Base-by-base conservation (phyloP, 2,113 vertebrate genomes). In the Carassius gibelio region DNA sequence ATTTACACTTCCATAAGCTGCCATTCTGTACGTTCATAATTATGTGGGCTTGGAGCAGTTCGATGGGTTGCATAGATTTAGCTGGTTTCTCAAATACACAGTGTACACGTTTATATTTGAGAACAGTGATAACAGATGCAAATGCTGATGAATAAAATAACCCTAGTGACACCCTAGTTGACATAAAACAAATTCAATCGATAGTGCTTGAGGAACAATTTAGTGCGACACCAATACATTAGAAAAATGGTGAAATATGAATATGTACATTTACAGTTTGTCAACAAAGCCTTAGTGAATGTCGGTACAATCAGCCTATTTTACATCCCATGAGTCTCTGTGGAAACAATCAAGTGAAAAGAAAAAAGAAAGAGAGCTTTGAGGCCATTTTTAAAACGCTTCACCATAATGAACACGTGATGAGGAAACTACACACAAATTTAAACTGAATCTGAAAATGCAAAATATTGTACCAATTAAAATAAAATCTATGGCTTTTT, bases 31-130 rank as follows among this genome's bases (percentile, higher is more conserved):
- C 11, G 30, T 15, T 57, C 36, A 38, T 14, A 11, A 17, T 62
- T 74, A 52, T 8, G 15, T 48, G 55, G 42, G 48, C 64, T 81
- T 83, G 86, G 52, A 83, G 62, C 61, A 78, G 64, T 36, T 52
- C 85, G 21, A 85, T 84, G 57, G 52, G 52, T 90, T 91, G 90
- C 91, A 92, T 91, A 91, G 90, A 90, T 87, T 87, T 55, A 30
- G 85, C 36, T 69, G 36, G 66, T 68, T 52, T 48, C 52, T 83
- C 23, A 75, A 81, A 75, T n/a, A 55, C 71, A 85, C 78, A 75
- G 75, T 80, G 84, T 86, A 36, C 61, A 30, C 36, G 71, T 85
- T 66, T 30, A 72, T 82, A 50, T 75, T 52, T 76, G 26, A 34
- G 23, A 15, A 55, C 38, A 34, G 5, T 42, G 62, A n/a, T 55